Conservation (phyloP, 2,797 vertebrate species). For the Alectoris magna region DNA sequence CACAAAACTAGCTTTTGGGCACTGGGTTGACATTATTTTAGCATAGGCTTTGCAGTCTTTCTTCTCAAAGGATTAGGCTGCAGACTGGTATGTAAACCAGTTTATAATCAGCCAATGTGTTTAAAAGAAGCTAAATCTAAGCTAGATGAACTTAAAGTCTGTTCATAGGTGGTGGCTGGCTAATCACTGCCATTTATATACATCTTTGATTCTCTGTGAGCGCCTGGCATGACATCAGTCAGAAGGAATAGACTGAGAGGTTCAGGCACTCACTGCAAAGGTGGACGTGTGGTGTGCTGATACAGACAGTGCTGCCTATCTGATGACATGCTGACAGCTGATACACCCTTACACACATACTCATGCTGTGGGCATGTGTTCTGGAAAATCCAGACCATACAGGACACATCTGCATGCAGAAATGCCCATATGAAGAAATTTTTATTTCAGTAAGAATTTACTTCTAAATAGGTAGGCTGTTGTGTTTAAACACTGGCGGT, state of each 20-base stretch:
- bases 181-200: neutral
- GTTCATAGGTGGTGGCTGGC: neutral
- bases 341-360: neutral
- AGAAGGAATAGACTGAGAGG: neutral
- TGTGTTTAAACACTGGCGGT: slow-evolving; percentile 19
- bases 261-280: neutral
- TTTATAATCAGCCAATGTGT: neutral
- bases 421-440: neutral
- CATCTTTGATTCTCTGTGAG: neutral
- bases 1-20: neutral
- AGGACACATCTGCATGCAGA: neutral
- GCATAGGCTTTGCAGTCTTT: neutral
- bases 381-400: neutral
- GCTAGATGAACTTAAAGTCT: neutral
- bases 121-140: neutral
- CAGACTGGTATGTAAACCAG: neutral
- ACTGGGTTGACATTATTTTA: neutral
- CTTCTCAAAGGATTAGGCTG: neutral
- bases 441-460: neutral
- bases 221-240: neutral
- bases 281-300: accelerated
- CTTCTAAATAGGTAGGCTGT: neutral
- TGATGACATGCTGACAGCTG: accelerated
- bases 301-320: neutral
- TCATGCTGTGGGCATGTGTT: accelerated